Evolutionary conservation across 2,113 vertebrate species (phyloP).

Genomic region (Pimephales promelas): DNA sequence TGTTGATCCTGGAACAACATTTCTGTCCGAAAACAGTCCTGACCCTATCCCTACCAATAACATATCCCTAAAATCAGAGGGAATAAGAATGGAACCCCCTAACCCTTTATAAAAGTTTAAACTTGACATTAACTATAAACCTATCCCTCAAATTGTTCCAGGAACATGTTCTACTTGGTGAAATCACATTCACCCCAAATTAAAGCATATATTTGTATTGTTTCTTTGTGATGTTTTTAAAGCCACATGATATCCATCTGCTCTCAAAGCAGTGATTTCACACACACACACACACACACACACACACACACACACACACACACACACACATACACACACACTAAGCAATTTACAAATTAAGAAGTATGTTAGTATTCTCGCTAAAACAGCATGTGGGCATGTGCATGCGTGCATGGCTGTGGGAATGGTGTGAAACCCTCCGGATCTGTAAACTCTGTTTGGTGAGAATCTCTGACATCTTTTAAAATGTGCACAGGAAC

Average conservation of each 20-base stretch:
- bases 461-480: neutral
- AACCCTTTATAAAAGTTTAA: too few species aligned
- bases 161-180: neutral
- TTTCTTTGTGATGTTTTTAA: slow-evolving; percentile 7
- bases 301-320: too few species aligned
- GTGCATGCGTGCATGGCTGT: neutral
- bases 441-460: slow-evolving; percentile 14
- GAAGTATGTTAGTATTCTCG: slow-evolving; percentile 32
- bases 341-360: neutral
- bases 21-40: too few species aligned
- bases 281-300: neutral
- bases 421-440: slow-evolving; percentile 22
- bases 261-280: slow-evolving; percentile 16
- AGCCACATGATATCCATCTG: slow-evolving; percentile 42
- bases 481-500: too few species aligned
- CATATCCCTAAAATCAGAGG: too few species aligned
- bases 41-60: too few species aligned
- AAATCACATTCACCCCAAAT: neutral
- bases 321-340: neutral
- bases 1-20: too few species aligned
- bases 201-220: neutral
- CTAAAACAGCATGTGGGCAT: slow-evolving; percentile 2
- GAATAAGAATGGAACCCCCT: too few species aligned
- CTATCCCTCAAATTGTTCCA: too few species aligned
- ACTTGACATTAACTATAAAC: too few species aligned